A percentile compares a stretch with the other conserved stretches of the same genome.
phyloP scores from a whole-genome alignment of 2,113 vertebrate genomes.

The Ictalurus furcatus region DNA sequence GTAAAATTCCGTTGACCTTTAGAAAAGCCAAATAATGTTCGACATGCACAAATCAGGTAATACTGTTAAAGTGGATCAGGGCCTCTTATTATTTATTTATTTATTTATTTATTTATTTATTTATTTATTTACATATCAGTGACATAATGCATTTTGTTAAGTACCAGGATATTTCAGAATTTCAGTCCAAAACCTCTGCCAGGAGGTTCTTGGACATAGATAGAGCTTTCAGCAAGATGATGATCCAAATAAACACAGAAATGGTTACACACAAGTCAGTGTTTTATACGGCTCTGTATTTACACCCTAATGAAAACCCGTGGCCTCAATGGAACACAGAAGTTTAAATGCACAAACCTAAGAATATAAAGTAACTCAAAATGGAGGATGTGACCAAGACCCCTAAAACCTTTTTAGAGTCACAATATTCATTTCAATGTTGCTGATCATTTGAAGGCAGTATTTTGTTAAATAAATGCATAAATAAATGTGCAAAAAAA shows the following conservation, averaged over 20 bases:
- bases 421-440: not conserved
- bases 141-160: not conserved
- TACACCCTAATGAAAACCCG: not conserved
- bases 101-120: too few relatives aligned
- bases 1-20: not conserved
- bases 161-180: not conserved
- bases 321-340: not conserved
- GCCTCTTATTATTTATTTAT: not conserved
- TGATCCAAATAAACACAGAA: not conserved
- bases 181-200: not conserved
- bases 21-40: not conserved
- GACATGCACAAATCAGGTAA: not conserved
- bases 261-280: not conserved
- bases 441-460: not conserved
- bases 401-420: not conserved
- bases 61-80: not conserved
- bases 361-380: not conserved
- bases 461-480: not conserved
- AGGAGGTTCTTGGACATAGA: not conserved
- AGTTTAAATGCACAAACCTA: not conserved
- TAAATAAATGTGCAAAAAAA: too few relatives aligned
- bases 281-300: not conserved
- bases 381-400: not conserved
- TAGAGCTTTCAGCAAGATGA: not conserved
- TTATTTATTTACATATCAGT: not conserved